Evolutionary conservation across 2,797 vertebrate species (phyloP), one percentile per base, ranked within the genome.

Genomic region (Leuciscus waleckii): DNA sequence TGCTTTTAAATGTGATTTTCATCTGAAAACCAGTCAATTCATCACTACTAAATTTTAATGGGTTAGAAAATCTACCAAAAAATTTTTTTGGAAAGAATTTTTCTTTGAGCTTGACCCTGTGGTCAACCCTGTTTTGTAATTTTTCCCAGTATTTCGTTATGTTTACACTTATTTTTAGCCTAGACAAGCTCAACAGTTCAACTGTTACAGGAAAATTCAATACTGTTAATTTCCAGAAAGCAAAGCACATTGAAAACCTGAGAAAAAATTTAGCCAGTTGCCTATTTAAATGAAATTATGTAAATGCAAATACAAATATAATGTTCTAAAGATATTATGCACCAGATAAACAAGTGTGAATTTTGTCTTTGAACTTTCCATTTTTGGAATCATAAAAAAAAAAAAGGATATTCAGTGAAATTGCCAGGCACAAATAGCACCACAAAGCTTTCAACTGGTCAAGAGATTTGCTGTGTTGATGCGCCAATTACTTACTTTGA

Each of bases 401-500:
- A 7, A 65, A 16, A 7, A 0, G 0, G 1, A 17, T 4, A 1
- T 65, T 65, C 14, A 32, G 61, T 17, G 56, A 61, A 61, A 26
- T 11, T 61, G 2, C 7, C 61, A 89, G 80, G 82, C 83, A 89
- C 85, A 69, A 81, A 51, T 75, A 87, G 69, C 11, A 37, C 17
- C 11, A 46, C 26, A 26, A 61, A 56, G 11, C 65, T 21, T 41
- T 21, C 39, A 75, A 49, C 14, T 13, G 69, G 29, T 10, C 23
- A 13, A 85, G 74, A 56, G 35, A 10, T 19, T 29, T 32, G 23
- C 26, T 6, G 3, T 39, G 21, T 4, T n/a, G 29, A 63, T 63
- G 13, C 29, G 26, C 26, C 29, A 8, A 21, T 41, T 78, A 74
- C 94, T 93, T 87, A 96, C 95, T 95, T 89, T 95, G 94, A 84